Conservation (phyloP, 2,113 vertebrate genomes). For the Rhipidura dahli region DNA sequence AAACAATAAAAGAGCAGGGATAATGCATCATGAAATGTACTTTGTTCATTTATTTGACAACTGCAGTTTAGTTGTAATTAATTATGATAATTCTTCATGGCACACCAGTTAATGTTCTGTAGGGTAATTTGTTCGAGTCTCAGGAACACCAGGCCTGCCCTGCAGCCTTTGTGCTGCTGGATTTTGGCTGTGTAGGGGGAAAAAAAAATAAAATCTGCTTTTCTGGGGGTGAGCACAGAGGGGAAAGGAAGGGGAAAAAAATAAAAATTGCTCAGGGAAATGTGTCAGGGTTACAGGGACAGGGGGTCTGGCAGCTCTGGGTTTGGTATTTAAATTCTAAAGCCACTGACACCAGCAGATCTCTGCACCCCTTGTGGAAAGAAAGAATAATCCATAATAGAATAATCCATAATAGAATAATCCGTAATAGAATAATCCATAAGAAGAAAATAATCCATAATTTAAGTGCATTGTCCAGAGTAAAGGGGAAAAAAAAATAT, state of each 20-base stretch:
- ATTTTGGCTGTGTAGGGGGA: neutral
- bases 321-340: neutral
- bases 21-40: constrained; percentile 24
- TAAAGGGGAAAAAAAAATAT: neutral
- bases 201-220: fast-evolving
- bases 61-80: constrained; percentile 44
- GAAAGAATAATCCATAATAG: no score
- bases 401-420: no score
- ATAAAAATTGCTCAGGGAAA: neutral
- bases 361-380: neutral
- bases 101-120: neutral
- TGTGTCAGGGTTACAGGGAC: neutral
- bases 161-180: neutral
- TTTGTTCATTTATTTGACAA: constrained; percentile 49
- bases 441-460: no score
- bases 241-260: neutral
- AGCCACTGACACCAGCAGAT: neutral
- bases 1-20: constrained; percentile 18
- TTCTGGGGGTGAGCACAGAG: neutral
- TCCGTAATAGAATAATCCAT: no score
- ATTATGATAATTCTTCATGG: constrained; percentile 36
- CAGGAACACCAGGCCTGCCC: neutral
- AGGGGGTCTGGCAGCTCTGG: neutral
- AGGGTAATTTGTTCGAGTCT: constrained; percentile 1
- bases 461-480: neutral